Base-by-base conservation (phyloP, 2,888 invertebrate species). In the Steinernema carpocapsae region DNA sequence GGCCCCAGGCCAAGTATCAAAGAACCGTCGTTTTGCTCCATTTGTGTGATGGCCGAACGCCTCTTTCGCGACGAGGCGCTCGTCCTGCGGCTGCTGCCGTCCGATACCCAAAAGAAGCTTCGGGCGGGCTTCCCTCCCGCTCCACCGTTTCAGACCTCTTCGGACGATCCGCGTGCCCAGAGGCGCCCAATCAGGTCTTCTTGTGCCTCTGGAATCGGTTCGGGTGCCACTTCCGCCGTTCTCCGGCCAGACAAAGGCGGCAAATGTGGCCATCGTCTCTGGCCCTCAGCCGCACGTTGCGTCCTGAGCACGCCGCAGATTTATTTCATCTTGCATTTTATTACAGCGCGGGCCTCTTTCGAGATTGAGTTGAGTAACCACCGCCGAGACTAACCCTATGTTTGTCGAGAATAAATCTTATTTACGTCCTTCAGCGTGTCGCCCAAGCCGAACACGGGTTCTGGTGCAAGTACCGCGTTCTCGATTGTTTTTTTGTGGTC, bases 1-100 rank as follows among this genome's bases (percentile, higher is more conserved):
- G 64, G 64, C 64, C 64, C 64, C 17, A 64, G 64, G 64, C 64
- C 64, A 64, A 64, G 64, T 64, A 64, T 64, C 64, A 64, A 64
- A 29, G 64, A 64, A 64, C 64, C 32, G 64, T 32, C 64, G 12
- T 48, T 64, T 64, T 64, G 29, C 64, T 32, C 64, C 64, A 64
- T 64, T 64, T 64, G 64, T 64, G 26, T 64, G 64, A 64, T 64
- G 64, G 64, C 32, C 64, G 29, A 64, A n/a, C 64, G 64, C 32
- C 64, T 64, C 64, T 14, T 29, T 26, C 29, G 29, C 64, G 29
- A 64, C 64, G 3, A 32, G 64, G 24, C 64, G 22, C 56, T 48
- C 64, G 4, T 64, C 64, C 29, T 1, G 12, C 32, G 29, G 64
- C 29, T 2, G 32, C 32, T 17, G 29, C 29, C 10, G 64, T 32